Evolutionary conservation across 1,140 invertebrate genomes (phyloP).

Genomic region (Nymphalis io): DNA sequence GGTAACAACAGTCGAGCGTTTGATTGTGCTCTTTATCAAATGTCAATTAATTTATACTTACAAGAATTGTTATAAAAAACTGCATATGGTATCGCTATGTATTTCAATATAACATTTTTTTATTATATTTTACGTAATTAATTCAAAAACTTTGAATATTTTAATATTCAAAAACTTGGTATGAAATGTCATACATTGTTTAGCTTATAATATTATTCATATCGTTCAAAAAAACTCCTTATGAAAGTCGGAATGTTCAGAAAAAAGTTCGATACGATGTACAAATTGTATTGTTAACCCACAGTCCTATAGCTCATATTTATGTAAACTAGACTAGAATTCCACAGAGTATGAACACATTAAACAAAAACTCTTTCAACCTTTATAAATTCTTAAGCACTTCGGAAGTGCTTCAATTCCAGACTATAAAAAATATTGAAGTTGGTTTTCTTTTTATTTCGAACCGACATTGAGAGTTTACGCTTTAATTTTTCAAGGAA

Average conservation of each 20-base stretch:
- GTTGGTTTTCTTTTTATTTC: background rate
- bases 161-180: background rate
- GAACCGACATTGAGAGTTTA: slow-evolving; percentile 2
- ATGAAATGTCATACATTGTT: background rate
- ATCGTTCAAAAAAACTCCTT: too few relatives aligned
- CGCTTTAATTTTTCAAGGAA: slow-evolving; percentile 18
- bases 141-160: background rate
- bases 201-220: too few relatives aligned
- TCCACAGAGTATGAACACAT: background rate
- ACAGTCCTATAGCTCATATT: background rate
- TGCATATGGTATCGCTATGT: too few relatives aligned
- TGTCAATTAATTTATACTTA: too few relatives aligned
- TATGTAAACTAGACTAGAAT: background rate
- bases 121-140: background rate
- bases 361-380: background rate
- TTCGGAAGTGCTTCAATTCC: background rate
- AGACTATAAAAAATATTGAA: background rate
- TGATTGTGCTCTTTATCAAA: too few relatives aligned
- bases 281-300: background rate
- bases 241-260: too few relatives aligned
- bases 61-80: too few relatives aligned
- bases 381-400: background rate
- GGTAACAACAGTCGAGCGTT: too few relatives aligned
- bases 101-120: background rate
- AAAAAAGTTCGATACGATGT: too few relatives aligned